Conservation (phyloP, 1,140 invertebrate species). For the Batillaria attramentaria region DNA sequence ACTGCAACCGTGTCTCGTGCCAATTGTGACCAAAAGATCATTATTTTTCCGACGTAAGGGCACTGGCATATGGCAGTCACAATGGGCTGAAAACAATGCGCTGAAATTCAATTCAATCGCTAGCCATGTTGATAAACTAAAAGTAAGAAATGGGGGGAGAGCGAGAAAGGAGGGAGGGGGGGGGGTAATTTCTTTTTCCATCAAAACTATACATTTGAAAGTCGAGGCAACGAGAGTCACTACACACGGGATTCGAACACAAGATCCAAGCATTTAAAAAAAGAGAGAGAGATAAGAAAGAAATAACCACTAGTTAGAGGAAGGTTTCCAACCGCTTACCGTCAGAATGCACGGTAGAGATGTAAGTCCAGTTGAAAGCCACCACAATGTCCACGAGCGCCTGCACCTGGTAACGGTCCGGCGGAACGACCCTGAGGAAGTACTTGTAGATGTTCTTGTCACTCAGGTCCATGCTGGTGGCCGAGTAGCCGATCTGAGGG, state of each 20-base stretch:
- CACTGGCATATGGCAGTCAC: too few species aligned
- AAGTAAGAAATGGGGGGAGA: not conserved
- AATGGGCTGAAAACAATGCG: too few species aligned
- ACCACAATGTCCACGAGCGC: slow-evolving; percentile 82
- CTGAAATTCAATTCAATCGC: not conserved
- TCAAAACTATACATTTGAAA: too few species aligned
- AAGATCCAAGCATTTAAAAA: not conserved
- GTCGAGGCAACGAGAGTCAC: too few species aligned
- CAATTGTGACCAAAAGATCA: too few species aligned
- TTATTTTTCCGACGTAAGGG: too few species aligned
- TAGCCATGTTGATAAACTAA: not conserved
- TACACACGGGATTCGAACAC: too few species aligned
- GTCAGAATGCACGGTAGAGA: slow-evolving; percentile 86
- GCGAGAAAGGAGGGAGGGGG: not conserved
- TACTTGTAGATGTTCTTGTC: slow-evolving; percentile 85
- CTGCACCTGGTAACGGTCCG: slow-evolving; percentile 86
- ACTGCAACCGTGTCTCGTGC: too few species aligned
- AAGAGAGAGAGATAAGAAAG: not conserved
- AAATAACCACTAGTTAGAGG: too few species aligned
- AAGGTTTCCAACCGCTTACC: slow-evolving; percentile 77
- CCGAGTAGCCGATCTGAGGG: slow-evolving; percentile 87
- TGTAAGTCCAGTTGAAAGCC: slow-evolving; percentile 87
- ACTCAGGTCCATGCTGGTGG: slow-evolving; percentile 84
- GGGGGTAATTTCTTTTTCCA: not conserved
- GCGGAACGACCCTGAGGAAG: slow-evolving; percentile 87